Percentiles rank a stretch among this genome's conserved stretches.
Conservation (phyloP, 2,797 vertebrate genomes). For the Danio albolineatus region DNA sequence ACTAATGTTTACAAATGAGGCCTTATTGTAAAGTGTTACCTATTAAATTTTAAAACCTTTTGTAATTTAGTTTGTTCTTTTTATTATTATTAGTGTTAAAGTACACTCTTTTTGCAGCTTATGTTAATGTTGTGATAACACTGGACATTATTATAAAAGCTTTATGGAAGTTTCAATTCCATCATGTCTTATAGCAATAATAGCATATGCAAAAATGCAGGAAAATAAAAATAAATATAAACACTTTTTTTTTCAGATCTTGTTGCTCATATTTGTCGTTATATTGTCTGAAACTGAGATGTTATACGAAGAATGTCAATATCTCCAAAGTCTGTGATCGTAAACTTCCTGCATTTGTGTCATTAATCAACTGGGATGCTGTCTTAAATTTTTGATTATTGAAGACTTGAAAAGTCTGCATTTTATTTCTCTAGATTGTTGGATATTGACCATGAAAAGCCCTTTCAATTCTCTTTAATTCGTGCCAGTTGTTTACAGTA, state of each 20-base stretch:
- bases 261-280: not conserved
- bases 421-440: slow-evolving; percentile 3
- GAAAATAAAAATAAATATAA: not conserved
- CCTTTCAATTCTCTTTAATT: not conserved
- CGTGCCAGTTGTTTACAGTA: slow-evolving; percentile 19
- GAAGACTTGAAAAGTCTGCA: not conserved
- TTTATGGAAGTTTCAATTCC: too few relatives aligned
- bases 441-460: not conserved
- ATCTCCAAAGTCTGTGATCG: not conserved
- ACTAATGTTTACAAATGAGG: too few relatives aligned
- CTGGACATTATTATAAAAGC: too few relatives aligned
- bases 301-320: not conserved
- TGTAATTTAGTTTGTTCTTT: too few relatives aligned
- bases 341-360: not conserved
- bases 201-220: too few relatives aligned
- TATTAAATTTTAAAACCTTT: too few relatives aligned
- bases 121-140: too few relatives aligned
- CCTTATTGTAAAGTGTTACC: too few relatives aligned
- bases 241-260: not conserved
- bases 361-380: not conserved
- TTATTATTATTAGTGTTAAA: too few relatives aligned
- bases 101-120: too few relatives aligned
- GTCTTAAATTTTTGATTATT: not conserved
- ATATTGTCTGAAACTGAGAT: not conserved
- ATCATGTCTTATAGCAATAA: too few relatives aligned